Evolutionary conservation across 2,888 invertebrate species (phyloP).

Genomic region (Poecilus cupreus): DNA sequence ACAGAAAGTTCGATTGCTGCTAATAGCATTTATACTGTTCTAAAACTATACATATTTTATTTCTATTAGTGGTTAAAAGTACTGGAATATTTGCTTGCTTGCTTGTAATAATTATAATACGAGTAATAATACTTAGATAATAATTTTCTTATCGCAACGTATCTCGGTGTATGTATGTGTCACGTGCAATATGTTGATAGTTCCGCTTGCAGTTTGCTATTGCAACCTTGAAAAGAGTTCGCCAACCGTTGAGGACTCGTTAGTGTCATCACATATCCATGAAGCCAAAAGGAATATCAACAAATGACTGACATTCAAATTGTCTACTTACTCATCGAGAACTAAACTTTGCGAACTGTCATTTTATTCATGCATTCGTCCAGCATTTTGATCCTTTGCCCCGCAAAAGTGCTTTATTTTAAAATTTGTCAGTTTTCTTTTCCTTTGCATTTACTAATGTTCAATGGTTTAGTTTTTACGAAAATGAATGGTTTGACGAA

Average conservation of each 20-base stretch:
- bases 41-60: no score
- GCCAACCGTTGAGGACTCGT: conserved; percentile 1
- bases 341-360: background rate
- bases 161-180: background rate
- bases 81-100: no score
- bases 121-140: background rate
- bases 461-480: no score
- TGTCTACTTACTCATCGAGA: background rate
- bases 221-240: background rate
- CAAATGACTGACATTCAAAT: conserved; percentile 6
- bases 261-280: conserved; percentile 24
- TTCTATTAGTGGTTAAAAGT: no score
- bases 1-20: no score
- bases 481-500: no score
- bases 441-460: no score
- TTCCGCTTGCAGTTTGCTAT: no score
- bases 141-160: background rate
- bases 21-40: no score
- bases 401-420: no score
- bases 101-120: background rate
- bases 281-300: conserved; percentile 17
- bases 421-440: no score
- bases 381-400: no score
- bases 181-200: background rate
- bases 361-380: background rate